Evolutionary conservation across 2,797 vertebrate genomes (phyloP).

Genomic region (Botia kubotai): DNA sequence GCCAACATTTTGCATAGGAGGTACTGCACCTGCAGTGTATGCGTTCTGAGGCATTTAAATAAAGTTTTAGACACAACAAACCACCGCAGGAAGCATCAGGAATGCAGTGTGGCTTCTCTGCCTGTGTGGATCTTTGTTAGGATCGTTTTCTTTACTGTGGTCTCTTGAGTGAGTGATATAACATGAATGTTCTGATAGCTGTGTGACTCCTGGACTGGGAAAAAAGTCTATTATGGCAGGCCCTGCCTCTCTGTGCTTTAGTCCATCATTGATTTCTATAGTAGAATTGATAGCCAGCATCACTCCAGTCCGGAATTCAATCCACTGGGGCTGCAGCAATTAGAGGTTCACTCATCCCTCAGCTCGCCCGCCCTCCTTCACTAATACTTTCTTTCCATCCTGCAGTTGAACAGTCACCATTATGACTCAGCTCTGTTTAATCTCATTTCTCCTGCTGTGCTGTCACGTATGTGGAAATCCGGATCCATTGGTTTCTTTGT

Average conservation of each 20-base stretch:
- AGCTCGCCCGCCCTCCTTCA: conserved; percentile 56
- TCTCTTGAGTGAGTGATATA: conserved; percentile 15
- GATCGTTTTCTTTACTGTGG: neutral
- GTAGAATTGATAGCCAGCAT: conserved; percentile 67
- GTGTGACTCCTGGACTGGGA: conserved; percentile 31
- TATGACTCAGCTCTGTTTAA: conserved; percentile 59
- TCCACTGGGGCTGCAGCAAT: conserved; percentile 62
- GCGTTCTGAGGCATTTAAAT: neutral
- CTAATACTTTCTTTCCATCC: conserved; percentile 62
- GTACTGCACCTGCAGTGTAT: conserved; percentile 3
- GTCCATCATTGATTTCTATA: conserved; percentile 70
- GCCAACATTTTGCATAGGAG: neutral
- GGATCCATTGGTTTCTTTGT: neutral
- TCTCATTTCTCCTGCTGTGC: conserved; percentile 56
- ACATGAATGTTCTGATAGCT: conserved; percentile 24
- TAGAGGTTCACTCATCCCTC: conserved; percentile 53
- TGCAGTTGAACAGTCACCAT: conserved; percentile 58
- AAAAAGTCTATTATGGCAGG: conserved; percentile 47
- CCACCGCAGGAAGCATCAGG: neutral
- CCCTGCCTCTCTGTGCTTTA: conserved; percentile 53
- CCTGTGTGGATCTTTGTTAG: neutral
- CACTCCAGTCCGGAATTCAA: conserved; percentile 65
- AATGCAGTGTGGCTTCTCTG: neutral
- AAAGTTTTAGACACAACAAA: neutral
- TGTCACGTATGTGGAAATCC: conserved; percentile 24